phyloP scores from a whole-genome alignment of 2,113 vertebrate genomes.

The Pollimyrus isidori region DNA sequence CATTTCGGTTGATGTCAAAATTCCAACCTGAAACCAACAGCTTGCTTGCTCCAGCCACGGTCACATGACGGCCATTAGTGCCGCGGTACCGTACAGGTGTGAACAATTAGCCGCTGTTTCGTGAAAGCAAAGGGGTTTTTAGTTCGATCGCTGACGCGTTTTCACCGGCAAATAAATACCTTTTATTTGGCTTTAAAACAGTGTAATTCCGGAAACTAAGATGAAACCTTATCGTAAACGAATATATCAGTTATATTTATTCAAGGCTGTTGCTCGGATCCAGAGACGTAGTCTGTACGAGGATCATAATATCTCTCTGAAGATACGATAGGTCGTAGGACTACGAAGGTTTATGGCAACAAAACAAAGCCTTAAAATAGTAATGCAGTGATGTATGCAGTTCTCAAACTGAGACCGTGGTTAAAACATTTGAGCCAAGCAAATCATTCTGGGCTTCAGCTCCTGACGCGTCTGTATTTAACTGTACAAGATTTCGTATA shows the following conservation, averaged over 20 bases:
- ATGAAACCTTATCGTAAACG: background rate
- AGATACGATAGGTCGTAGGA: background rate
- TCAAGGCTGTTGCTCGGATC: background rate
- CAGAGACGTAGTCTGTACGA: background rate
- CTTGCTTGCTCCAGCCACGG: background rate
- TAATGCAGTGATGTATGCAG: background rate
- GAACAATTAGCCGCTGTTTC: conserved; percentile 8
- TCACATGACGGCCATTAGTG: background rate
- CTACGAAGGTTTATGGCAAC: background rate
- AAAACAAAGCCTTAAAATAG: background rate
- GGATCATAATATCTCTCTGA: background rate
- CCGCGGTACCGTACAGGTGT: conserved; percentile 10
- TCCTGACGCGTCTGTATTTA: background rate
- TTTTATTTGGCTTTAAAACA: background rate
- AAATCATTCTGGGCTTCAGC: background rate
- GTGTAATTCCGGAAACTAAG: background rate
- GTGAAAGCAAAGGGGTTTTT: background rate
- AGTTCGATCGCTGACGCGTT: background rate
- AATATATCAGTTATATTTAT: background rate
- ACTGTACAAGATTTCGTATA: background rate
- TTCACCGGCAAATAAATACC: background rate
- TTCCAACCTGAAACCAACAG: background rate
- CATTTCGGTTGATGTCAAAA: background rate
- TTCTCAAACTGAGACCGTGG: background rate
- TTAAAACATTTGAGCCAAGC: background rate